Base-by-base conservation (phyloP, 2,888 invertebrate species). In the Acrobasis consociella region DNA sequence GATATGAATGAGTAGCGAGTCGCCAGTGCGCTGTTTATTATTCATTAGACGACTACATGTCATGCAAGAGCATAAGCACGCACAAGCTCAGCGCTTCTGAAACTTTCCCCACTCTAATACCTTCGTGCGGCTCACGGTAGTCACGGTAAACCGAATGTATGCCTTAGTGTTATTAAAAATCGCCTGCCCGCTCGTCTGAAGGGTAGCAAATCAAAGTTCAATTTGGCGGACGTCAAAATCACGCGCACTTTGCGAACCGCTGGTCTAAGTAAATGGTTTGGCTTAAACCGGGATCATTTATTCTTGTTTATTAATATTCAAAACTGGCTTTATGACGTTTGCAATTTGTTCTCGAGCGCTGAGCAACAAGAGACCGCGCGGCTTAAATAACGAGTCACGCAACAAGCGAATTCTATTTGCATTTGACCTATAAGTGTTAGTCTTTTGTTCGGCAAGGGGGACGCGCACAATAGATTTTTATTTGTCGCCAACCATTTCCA, bases 31-130 rank as follows among this genome's bases (percentile, higher is more conserved):
- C 87, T 88, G 89, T 89, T 91, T 89, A 90, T 91, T 91, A 90
- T 90, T 90, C 90, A 90, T 90, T 87, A 89, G 88, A 86, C 85
- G 89, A 83, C 80, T 82, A 83, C 86, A 83, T 83, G 87, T 89
- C 91, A 91, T 90, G 91, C 90, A 85, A 89, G 78, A 81, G 80
- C 80, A 75, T 74, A 78, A 78, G 86, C 89, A 89, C 90, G 89
- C 89, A 87, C 87, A 81, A 80, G 79, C 81, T 78, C 86, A 78
- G 80, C 78, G 85, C 80, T 85, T 85, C 88, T 86, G 80, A 85
- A 89, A 86, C 85, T 85, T 87, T 82, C 73, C 78, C 78, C 72
- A 70, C 70, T 75, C 73, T 67, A 73, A 73, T 79, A 74, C 76
- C 73, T 73, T 74, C 73, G 71, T 76, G 72, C 69, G 64, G 67